A percentile compares a stretch with the other conserved stretches of the same genome.
Evolutionary conservation across 2,888 invertebrate species (phyloP).

Genomic region (Diogma glabrata): DNA sequence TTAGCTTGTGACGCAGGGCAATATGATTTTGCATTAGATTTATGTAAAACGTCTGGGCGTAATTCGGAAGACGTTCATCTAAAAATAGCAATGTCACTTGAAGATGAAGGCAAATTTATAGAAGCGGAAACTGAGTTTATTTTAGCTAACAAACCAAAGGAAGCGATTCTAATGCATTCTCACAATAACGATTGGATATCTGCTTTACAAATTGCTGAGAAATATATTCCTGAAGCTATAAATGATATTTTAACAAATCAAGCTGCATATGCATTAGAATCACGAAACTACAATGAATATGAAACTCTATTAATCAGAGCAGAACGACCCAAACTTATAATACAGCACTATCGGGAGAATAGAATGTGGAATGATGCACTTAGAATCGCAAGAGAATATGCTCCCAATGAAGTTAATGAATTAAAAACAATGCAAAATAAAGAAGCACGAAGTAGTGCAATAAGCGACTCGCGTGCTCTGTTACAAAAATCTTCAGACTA

Average conservation of each 20-base stretch:
- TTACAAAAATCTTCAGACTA: slow-evolving; percentile 60
- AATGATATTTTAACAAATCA: slow-evolving; percentile 47
- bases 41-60: slow-evolving; percentile 57
- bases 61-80: slow-evolving; percentile 75
- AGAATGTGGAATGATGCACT: slow-evolving; percentile 93
- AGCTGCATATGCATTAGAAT: slow-evolving; percentile 44
- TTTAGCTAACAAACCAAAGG: slow-evolving; percentile 75
- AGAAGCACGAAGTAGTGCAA: slow-evolving; percentile 35
- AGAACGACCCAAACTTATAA: slow-evolving; percentile 81
- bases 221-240: slow-evolving; percentile 64
- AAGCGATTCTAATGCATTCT: slow-evolving; percentile 93
- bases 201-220: slow-evolving; percentile 79
- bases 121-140: slow-evolving; percentile 90
- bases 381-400: slow-evolving; percentile 87
- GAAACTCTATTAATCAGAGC: slow-evolving; percentile 84
- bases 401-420: slow-evolving; percentile 57
- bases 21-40: slow-evolving; percentile 92
- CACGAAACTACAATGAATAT: slow-evolving; percentile 47
- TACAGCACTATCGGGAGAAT: slow-evolving; percentile 71
- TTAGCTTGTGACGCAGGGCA: slow-evolving; percentile 84
- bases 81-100: slow-evolving; percentile 84
- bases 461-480: slow-evolving; percentile 26
- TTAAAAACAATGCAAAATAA: slow-evolving; percentile 38
- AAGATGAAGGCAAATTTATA: slow-evolving; percentile 77
- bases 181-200: slow-evolving; percentile 79